Conservation (phyloP, 1,140 invertebrate genomes). For the Yoshiicerus persimilis region DNA sequence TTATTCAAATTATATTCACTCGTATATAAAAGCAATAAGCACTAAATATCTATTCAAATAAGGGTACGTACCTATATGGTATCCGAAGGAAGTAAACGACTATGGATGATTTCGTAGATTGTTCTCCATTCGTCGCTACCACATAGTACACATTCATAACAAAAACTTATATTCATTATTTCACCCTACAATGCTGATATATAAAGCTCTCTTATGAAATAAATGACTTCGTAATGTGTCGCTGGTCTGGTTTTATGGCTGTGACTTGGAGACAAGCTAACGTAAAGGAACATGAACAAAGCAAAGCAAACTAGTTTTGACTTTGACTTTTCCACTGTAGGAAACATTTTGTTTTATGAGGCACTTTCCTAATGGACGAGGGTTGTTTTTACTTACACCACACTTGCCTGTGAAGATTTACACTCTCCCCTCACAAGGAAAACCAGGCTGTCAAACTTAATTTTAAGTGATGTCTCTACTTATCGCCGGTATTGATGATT, state of each 20-base stretch:
- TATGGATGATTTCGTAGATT: not conserved
- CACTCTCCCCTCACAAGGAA: not conserved
- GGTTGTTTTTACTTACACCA: not conserved
- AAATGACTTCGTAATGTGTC: conserved; percentile 17
- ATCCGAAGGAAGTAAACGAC: not conserved
- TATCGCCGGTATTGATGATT: conserved; percentile 1
- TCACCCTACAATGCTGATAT: not conserved
- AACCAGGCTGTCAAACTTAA: not conserved
- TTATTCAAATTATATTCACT: not conserved
- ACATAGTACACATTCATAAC: not conserved
- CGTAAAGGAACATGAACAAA: not conserved
- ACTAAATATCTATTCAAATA: conserved; percentile 19
- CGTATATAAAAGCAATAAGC: not conserved
- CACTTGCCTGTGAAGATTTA: not conserved
- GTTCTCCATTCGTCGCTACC: not conserved
- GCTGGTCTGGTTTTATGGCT: not conserved
- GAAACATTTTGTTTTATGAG: conserved; percentile 15
- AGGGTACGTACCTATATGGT: not conserved
- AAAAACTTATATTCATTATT: conserved; percentile 20
- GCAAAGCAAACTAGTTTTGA: not conserved
- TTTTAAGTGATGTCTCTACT: conserved; percentile 20
- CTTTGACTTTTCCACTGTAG: not conserved
- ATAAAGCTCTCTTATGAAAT: not conserved
- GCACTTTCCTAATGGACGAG: conserved; percentile 7
- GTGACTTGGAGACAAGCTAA: not conserved